Conservation (phyloP, 2,797 vertebrate species). For the Odontamblyopus lacepedii region DNA sequence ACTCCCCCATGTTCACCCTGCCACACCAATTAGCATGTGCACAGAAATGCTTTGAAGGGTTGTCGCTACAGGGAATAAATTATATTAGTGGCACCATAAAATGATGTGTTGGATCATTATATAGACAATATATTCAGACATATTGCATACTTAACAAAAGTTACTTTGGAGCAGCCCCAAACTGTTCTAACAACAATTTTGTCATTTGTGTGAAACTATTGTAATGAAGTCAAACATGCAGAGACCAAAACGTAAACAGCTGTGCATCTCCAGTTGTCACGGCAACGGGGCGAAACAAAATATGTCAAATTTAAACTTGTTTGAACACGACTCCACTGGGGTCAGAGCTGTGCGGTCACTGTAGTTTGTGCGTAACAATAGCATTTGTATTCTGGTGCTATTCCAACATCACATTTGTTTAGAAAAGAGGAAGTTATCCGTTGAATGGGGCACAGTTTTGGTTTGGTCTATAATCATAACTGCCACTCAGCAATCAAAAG, state of each 20-base stretch:
- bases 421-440: constrained; percentile 17
- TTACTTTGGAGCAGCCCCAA: constrained; percentile 29
- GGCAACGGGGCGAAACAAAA: constrained; percentile 1
- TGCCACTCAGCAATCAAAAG: constrained; percentile 52
- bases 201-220: constrained; percentile 42
- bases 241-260: constrained; percentile 15
- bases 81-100: constrained; percentile 41
- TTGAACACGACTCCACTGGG: constrained; percentile 23
- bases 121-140: constrained; percentile 57
- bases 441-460: constrained; percentile 15
- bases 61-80: constrained; percentile 35
- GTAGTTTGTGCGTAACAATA: constrained; percentile 14
- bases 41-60: constrained; percentile 47
- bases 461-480: constrained; percentile 44
- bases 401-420: constrained; percentile 32
- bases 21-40: constrained; percentile 53
- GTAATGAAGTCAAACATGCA: constrained; percentile 37
- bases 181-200: constrained; percentile 45
- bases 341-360: constrained; percentile 26
- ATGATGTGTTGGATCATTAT: constrained; percentile 42
- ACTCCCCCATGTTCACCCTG: constrained; percentile 27
- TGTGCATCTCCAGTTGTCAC: constrained; percentile 6
- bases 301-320: constrained; percentile 13
- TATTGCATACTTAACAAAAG: constrained; percentile 45
- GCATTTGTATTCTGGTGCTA: constrained; percentile 11